These are phyloP conservation scores for Argopecten irradians DNA, from an alignment of 1,140 invertebrate species.

Conservation along the genomic window DNA sequence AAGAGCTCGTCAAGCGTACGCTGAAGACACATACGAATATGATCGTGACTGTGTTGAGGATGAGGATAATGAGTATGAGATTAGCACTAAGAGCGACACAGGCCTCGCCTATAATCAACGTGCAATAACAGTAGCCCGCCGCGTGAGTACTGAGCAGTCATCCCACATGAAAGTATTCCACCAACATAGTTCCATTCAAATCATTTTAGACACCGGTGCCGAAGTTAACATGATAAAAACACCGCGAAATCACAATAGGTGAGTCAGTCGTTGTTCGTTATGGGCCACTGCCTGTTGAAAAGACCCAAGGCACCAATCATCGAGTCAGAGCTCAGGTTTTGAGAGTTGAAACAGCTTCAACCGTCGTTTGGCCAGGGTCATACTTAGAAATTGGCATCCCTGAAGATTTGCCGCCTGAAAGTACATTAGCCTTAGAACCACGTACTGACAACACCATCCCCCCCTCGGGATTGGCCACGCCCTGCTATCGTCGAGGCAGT, in stretches of 20 bases:
- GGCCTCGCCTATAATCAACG: background rate
- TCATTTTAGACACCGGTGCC: conserved; percentile 45
- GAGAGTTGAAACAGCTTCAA: background rate
- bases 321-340: background rate
- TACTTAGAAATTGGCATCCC: background rate
- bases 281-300: no score
- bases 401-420: background rate
- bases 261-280: background rate
- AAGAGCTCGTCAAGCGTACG: conserved; percentile 10
- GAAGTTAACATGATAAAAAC: conserved; percentile 40
- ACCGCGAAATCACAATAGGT: background rate
- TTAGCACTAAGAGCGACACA: background rate
- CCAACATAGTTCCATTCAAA: conserved; percentile 24
- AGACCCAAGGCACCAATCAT: background rate
- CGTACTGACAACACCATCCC: background rate
- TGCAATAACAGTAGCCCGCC: background rate
- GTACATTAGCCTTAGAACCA: no score
- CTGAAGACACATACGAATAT: background rate
- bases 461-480: background rate
- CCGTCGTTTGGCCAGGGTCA: background rate
- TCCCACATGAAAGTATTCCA: conserved; percentile 39
- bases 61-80: background rate
- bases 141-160: conserved; percentile 46
- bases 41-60: background rate
- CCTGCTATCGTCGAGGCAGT: background rate